Conservation (phyloP, 1,140 invertebrate genomes). For the Leptopilina clavipes region DNA sequence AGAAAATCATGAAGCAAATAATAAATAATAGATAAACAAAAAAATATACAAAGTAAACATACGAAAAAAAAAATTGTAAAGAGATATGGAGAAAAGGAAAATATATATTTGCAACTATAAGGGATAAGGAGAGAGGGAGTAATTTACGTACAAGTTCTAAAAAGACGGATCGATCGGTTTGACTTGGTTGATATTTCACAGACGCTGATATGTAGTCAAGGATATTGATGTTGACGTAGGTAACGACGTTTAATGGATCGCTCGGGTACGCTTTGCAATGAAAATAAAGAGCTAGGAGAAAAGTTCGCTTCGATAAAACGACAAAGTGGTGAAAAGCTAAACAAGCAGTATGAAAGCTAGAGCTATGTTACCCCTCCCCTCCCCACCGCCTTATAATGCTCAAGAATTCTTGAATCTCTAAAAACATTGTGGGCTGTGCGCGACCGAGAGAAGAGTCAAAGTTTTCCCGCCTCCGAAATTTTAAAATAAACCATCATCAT, state of each 20-base stretch:
- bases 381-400: background rate
- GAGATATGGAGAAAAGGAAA: background rate
- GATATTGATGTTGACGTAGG: conserved; percentile 34
- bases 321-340: conserved; percentile 30
- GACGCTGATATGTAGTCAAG: conserved; percentile 27
- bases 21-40: no score
- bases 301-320: conserved; percentile 30
- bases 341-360: conserved; percentile 14
- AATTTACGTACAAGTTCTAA: background rate
- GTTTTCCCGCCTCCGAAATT: background rate
- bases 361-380: background rate
- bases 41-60: no score
- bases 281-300: conserved; percentile 17
- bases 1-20: no score
- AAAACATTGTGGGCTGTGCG: conserved; percentile 7
- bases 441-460: background rate
- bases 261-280: conserved; percentile 33
- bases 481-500: background rate
- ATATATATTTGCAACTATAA: no score
- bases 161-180: conserved; percentile 21
- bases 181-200: conserved; percentile 26
- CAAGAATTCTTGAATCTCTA: conserved; percentile 26
- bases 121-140: background rate
- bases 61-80: no score
- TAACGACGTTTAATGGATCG: conserved; percentile 29